Conservation (phyloP, 2,797 vertebrate species). For the Orestias chungarensis region DNA sequence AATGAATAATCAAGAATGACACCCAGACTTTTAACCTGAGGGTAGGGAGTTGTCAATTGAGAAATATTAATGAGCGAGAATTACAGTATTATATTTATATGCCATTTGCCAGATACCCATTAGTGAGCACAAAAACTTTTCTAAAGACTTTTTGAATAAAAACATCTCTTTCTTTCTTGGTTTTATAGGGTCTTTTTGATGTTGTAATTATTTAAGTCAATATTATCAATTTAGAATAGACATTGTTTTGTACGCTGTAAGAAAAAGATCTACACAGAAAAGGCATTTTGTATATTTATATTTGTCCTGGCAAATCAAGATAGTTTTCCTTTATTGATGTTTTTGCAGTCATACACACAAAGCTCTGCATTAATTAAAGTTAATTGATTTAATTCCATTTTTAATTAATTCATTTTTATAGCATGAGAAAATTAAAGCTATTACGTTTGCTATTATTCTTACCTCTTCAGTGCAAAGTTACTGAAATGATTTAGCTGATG, state of each 20-base stretch:
- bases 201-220: neutral
- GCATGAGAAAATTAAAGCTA: conserved; percentile 6
- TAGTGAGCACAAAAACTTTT: neutral
- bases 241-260: neutral
- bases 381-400: neutral
- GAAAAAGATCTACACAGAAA: neutral
- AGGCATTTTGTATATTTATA: neutral
- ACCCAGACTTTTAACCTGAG: too few species aligned
- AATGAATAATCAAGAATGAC: too few species aligned
- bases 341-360: neutral
- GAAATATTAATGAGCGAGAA: too few species aligned
- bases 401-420: conserved; percentile 12
- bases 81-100: too few species aligned
- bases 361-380: neutral
- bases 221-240: neutral
- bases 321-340: neutral
- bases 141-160: neutral
- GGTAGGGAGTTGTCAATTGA: too few species aligned
- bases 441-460: conserved; percentile 6
- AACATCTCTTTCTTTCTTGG: neutral
- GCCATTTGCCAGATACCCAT: too few species aligned
- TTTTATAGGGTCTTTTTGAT: neutral
- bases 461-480: neutral
- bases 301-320: neutral
- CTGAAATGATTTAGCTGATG: neutral